These are phyloP conservation scores for Poecilia picta DNA, from an alignment of 2,797 vertebrate species.

Conservation along the genomic window DNA sequence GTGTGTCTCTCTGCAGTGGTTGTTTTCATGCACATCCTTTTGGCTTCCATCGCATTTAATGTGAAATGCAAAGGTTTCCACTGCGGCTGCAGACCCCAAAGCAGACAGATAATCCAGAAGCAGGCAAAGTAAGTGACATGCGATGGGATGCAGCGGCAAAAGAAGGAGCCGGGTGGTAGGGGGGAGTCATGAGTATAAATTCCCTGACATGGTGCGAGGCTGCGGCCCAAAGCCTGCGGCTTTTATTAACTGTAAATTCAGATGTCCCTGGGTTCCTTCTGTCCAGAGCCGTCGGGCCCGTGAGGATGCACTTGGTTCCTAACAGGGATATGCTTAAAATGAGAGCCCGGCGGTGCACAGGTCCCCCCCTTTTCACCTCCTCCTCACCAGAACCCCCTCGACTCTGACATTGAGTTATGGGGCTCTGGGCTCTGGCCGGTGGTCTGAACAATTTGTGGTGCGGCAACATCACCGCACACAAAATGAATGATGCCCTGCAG, in stretches of 20 bases:
- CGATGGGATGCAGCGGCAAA: slow-evolving; percentile 68
- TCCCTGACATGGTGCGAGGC: slow-evolving; percentile 68
- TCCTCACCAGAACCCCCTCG: slow-evolving; percentile 47
- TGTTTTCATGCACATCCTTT: slow-evolving; percentile 55
- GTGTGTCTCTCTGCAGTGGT: slow-evolving; percentile 41
- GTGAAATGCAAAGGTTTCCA: slow-evolving; percentile 71
- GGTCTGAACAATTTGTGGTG: slow-evolving; percentile 85
- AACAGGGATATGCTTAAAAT: slow-evolving; percentile 77
- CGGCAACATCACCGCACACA: slow-evolving; percentile 78
- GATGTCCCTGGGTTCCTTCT: slow-evolving; percentile 71
- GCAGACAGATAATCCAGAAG: slow-evolving; percentile 71
- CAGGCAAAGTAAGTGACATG: slow-evolving; percentile 73
- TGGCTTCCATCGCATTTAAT: slow-evolving; percentile 59
- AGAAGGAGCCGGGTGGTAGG: slow-evolving; percentile 13
- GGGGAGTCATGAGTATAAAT: slow-evolving; percentile 72
- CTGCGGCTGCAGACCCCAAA: slow-evolving; percentile 66
- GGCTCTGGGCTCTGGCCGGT: slow-evolving; percentile 83
- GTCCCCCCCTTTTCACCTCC: slow-evolving; percentile 54
- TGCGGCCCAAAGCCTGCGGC: slow-evolving; percentile 69
- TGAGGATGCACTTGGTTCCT: slow-evolving; percentile 74
- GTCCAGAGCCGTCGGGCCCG: slow-evolving; percentile 65
- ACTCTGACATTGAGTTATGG: slow-evolving; percentile 85
- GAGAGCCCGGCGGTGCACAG: slow-evolving; percentile 68
- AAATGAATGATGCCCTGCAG: slow-evolving; percentile 83
- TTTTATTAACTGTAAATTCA: slow-evolving; percentile 80